Evolutionary conservation across 1,140 invertebrate species (phyloP).

Genomic region (Dufourea novaeangliae): DNA sequence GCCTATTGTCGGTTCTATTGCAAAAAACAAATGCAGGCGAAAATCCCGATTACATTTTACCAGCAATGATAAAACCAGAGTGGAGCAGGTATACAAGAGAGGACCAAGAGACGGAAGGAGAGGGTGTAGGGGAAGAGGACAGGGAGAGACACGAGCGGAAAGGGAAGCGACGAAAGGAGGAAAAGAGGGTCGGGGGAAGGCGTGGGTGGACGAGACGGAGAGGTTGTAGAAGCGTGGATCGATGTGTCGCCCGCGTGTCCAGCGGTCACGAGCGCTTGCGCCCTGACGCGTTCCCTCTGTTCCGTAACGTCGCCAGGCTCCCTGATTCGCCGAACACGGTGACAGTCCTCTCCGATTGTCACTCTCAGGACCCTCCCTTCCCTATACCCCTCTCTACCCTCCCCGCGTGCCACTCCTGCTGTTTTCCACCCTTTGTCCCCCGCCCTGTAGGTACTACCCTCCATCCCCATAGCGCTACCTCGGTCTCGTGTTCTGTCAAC

Average conservation of each 20-base stretch:
- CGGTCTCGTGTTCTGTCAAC: conserved; percentile 25
- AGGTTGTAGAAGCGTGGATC: conserved; percentile 78
- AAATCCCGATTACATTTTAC: too few relatives aligned
- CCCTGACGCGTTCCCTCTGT: conserved; percentile 61
- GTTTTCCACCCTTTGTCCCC: conserved; percentile 44
- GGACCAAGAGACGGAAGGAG: not conserved
- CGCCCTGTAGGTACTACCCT: too few relatives aligned
- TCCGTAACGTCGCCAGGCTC: conserved; percentile 61
- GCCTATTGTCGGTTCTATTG: too few relatives aligned
- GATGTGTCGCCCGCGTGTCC: conserved; percentile 79
- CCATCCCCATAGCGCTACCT: conserved; percentile 19
- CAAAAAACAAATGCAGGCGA: too few relatives aligned
- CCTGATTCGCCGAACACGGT: conserved; percentile 71
- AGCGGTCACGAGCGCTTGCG: conserved; percentile 77
- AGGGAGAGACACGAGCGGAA: conserved; percentile 46
- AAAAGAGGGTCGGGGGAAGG: conserved; percentile 51
- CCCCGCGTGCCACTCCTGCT: not conserved
- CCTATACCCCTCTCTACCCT: not conserved
- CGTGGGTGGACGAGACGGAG: conserved; percentile 69
- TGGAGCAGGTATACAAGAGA: conserved; percentile 17
- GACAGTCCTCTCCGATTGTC: conserved; percentile 72
- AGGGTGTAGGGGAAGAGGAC: too few relatives aligned
- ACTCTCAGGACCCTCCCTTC: conserved; percentile 40
- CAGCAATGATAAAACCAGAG: conserved; percentile 5
- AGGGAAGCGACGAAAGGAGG: conserved; percentile 46